Percentiles rank a stretch among this genome's conserved stretches.
These are phyloP conservation scores for Brachionus koreanus DNA, from an alignment of 1,140 invertebrate species.

Conservation along the genomic window DNA sequence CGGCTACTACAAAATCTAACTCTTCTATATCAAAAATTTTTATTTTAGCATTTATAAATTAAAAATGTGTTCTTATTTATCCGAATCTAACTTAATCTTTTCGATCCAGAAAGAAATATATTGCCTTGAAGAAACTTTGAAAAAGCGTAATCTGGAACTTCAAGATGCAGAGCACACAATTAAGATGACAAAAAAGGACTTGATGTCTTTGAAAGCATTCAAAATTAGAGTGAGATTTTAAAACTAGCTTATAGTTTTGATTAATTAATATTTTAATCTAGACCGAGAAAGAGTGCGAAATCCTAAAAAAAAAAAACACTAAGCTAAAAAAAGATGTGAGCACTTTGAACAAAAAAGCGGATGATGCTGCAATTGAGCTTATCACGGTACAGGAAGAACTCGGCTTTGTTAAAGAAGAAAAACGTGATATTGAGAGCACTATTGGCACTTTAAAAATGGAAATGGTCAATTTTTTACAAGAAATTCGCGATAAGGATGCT, in stretches of 20 bases:
- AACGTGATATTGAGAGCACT: background rate
- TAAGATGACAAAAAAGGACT: background rate
- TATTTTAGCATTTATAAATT: background rate
- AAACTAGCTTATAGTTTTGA: background rate
- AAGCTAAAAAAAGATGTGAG: slow-evolving; percentile 31
- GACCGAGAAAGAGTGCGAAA: slow-evolving; percentile 2
- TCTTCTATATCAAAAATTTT: background rate
- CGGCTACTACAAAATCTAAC: background rate
- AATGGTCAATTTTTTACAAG: slow-evolving; percentile 39
- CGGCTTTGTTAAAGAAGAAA: background rate
- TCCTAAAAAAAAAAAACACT: background rate
- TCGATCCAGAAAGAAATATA: slow-evolving; percentile 14
- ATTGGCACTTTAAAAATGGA: background rate
- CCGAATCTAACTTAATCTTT: background rate
- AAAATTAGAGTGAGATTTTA: background rate
- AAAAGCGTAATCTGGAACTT: background rate
- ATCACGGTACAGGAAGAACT: slow-evolving; percentile 18
- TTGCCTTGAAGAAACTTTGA: slow-evolving; percentile 29
- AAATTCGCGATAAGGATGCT: background rate
- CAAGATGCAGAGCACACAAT: background rate
- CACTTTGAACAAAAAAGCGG: slow-evolving; percentile 32
- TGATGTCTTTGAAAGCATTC: background rate
- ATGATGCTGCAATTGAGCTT: slow-evolving; percentile 10
- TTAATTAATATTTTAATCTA: background rate
- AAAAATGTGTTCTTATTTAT: background rate